Percentiles rank a stretch among this genome's conserved stretches.
phyloP scores from a whole-genome alignment of 2,888 invertebrate species.

The Conistra vaccinii region DNA sequence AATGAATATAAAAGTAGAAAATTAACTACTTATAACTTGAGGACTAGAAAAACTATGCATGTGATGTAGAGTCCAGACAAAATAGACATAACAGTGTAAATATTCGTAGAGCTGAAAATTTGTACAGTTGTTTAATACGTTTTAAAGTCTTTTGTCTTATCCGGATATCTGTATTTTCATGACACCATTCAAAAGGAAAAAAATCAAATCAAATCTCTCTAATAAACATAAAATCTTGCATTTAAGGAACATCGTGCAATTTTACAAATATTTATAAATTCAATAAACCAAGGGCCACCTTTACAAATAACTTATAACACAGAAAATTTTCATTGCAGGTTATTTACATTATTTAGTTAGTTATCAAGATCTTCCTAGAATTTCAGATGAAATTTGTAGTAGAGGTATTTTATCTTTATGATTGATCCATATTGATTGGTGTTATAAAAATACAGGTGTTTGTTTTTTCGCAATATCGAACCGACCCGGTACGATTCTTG shows the following conservation, averaged over 20 bases:
- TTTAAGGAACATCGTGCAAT: not conserved
- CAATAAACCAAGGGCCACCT: not conserved
- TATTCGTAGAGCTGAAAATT: not conserved
- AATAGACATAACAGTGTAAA: constrained; percentile 12
- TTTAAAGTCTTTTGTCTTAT: no score
- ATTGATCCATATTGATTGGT: not conserved
- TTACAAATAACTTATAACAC: not conserved
- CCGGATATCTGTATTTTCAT: no score
- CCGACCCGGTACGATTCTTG: not conserved
- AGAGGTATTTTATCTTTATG: not conserved
- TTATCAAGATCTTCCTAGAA: not conserved
- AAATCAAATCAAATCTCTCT: not conserved
- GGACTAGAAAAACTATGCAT: constrained; percentile 63
- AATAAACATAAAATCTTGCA: not conserved
- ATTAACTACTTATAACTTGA: constrained; percentile 57
- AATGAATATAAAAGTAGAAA: constrained; percentile 74
- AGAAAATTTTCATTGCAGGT: not conserved
- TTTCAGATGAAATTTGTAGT: no score
- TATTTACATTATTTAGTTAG: not conserved
- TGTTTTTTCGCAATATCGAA: not conserved
- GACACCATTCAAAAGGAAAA: not conserved
- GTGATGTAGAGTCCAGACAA: constrained; percentile 35
- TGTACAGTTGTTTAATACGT: not conserved
- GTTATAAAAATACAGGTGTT: not conserved
- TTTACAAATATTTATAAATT: not conserved